These are phyloP conservation scores for Lepidotrigona ventralis DNA, from an alignment of 1,140 invertebrate species.

Conservation along the genomic window DNA sequence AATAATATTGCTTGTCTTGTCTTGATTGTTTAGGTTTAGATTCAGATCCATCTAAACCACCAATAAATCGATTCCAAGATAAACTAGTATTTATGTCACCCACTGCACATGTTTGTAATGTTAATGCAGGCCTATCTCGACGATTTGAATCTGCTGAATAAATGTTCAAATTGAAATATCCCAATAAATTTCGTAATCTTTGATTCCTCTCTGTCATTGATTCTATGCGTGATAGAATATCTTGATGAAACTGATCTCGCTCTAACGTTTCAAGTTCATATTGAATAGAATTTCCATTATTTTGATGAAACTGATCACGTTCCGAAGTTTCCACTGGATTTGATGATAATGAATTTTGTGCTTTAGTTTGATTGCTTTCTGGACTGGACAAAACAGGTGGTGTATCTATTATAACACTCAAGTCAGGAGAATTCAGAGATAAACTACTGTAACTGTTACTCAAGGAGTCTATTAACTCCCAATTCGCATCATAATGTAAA, in stretches of 20 bases:
- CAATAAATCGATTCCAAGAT: conserved; percentile 76
- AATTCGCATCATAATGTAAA: conserved; percentile 69
- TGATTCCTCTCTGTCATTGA: conserved; percentile 65
- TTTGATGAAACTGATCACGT: conserved; percentile 59
- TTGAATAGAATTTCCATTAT: conserved; percentile 57
- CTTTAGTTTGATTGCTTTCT: conserved; percentile 69
- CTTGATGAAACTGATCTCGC: conserved; percentile 59
- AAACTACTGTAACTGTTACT: conserved; percentile 81
- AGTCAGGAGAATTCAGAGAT: conserved; percentile 81
- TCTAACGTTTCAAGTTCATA: conserved; percentile 57
- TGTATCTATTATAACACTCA: conserved; percentile 83
- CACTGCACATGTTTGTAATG: conserved; percentile 66
- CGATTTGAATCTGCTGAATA: conserved; percentile 60
- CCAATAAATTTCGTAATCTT: conserved; percentile 69
- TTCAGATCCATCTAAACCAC: conserved; percentile 70
- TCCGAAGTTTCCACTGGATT: conserved; percentile 62
- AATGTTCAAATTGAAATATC: conserved; percentile 63
- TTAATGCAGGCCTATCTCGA: conserved; percentile 64
- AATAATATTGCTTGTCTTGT: conserved; percentile 83
- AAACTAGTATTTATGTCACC: conserved; percentile 68
- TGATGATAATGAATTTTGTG: conserved; percentile 67
- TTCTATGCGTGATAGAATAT: conserved; percentile 57
- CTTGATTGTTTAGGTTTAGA: conserved; percentile 81
- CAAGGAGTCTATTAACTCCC: conserved; percentile 77
- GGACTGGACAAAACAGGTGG: conserved; percentile 77